Base-by-base conservation (phyloP, 2,113 vertebrate species). In the Macrotus californicus region DNA sequence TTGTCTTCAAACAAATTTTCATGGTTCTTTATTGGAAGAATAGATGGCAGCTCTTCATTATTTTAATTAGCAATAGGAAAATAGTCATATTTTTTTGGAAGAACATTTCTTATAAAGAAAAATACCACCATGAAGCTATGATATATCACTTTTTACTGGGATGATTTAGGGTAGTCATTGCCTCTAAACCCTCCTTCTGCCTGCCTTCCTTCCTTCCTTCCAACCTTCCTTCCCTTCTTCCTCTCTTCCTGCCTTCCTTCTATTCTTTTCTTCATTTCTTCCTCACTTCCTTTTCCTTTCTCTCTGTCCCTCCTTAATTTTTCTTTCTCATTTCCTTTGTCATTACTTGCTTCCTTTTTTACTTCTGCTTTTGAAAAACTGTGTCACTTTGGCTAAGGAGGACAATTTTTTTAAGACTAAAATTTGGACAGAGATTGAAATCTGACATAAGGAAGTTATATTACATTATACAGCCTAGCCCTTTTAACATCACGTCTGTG, bases 71-170 rank as follows among this genome's bases (percentile, higher is more conserved):
- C 0, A 39, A 69, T 73, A 54, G 7, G 15, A 92, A 77, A 93
- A 83, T 83, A 50, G 12, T 86, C n/a, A 29, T 1, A 7, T 41
- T 81, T 91, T 48, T 16, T 22, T 46, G 7, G 19, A 94, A 66
- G n/a, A 85, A 19, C 21, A 43, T 79, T 87, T 7, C 46, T 94
- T 90, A 31, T 69, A 67, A 95, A 90, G 36, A 87, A 87, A 94
- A 64, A 66, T 3, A 9, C 77, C 13, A 13, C 0, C 1, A n/a
- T 22, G n/a, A 83, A 83, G 24, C 7, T 82, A n/a, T 14, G 8
- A 21, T 73, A 9, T 21, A 4, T 50, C 12, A 21, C 19, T 92
- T 59, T 48, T 29, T 75, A 29, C 26, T 24, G 14, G 11, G 14
- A 34, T 83, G 11, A 59, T 24, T 50, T 48, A 77, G 7, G 34